These are phyloP conservation scores for Coryphaenoides rupestris DNA, from an alignment of 2,113 vertebrate species.

Conservation along the genomic window DNA sequence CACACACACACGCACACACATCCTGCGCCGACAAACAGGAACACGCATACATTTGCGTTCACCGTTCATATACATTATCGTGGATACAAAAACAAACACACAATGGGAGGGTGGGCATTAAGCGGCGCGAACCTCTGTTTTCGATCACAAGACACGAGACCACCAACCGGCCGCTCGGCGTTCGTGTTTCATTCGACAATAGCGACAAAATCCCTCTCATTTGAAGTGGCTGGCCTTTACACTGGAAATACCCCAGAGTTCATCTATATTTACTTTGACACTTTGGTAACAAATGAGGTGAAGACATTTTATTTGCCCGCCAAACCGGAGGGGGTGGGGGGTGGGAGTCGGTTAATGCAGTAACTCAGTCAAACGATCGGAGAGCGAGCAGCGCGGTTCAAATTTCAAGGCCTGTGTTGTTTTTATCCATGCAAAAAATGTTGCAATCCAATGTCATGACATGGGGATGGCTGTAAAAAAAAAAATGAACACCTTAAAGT, in stretches of 20 bases:
- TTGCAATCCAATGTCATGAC: slow-evolving; percentile 52
- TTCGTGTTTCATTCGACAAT: no score
- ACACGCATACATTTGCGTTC: slow-evolving; percentile 31
- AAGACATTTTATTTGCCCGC: slow-evolving; percentile 45
- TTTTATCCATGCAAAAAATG: slow-evolving; percentile 68
- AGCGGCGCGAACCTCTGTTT: background rate
- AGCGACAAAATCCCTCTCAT: no score
- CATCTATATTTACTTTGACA: slow-evolving; percentile 8
- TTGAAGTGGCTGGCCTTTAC: no score
- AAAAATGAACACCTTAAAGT: no score
- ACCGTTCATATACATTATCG: slow-evolving; percentile 39
- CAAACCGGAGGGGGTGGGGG: slow-evolving; percentile 37
- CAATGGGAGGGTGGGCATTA: slow-evolving; percentile 9
- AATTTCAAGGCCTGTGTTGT: slow-evolving; percentile 68
- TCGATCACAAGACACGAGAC: background rate
- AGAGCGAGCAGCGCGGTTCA: slow-evolving; percentile 71
- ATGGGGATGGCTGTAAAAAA: background rate
- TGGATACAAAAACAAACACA: slow-evolving; percentile 15
- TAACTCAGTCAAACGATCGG: slow-evolving; percentile 70
- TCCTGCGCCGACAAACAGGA: slow-evolving; percentile 6
- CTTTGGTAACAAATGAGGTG: slow-evolving; percentile 17
- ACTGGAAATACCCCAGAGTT: background rate
- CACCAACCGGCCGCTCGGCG: no score
- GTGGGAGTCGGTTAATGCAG: slow-evolving; percentile 64
- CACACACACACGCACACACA: no score